Evolutionary conservation across 2,888 invertebrate genomes (phyloP).

Genomic region (Calephelis perditalis): DNA sequence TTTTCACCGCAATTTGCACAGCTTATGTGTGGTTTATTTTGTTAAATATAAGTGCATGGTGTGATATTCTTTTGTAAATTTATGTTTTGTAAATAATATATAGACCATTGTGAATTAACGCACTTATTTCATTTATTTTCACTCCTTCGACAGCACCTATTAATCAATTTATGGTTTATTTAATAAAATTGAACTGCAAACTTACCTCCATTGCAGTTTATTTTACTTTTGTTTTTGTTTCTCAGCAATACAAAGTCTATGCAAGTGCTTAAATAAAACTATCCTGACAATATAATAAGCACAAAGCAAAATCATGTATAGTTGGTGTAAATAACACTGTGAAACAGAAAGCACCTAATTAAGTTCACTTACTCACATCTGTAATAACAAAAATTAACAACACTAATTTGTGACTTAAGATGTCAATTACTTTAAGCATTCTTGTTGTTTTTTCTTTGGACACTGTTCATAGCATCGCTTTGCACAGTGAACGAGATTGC

Average conservation of each 20-base stretch:
- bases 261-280: not conserved
- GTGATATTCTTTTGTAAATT: slow-evolving; percentile 62
- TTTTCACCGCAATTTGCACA: slow-evolving; percentile 63
- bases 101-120: slow-evolving; percentile 70
- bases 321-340: not conserved
- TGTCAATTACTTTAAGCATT: slow-evolving; percentile 10
- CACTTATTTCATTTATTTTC: slow-evolving; percentile 71
- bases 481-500: slow-evolving; percentile 69
- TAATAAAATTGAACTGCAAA: not conserved
- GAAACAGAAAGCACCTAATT: slow-evolving; percentile 1
- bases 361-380: slow-evolving; percentile 7
- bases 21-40: slow-evolving; percentile 62
- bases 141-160: slow-evolving; percentile 59
- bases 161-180: slow-evolving; percentile 47
- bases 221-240: slow-evolving; percentile 3
- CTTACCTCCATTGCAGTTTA: slow-evolving; percentile 13
- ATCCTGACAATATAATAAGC: not conserved
- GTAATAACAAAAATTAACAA: slow-evolving; percentile 38
- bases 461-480: slow-evolving; percentile 64
- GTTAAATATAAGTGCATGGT: slow-evolving; percentile 75
- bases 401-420: slow-evolving; percentile 42
- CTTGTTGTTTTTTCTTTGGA: slow-evolving; percentile 22
- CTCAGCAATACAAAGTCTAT: not conserved
- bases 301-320: not conserved
- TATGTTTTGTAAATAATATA: slow-evolving; percentile 73